Evolutionary conservation across 2,113 vertebrate genomes (phyloP).

Genomic region (Brachyhypopomus gauderio): DNA sequence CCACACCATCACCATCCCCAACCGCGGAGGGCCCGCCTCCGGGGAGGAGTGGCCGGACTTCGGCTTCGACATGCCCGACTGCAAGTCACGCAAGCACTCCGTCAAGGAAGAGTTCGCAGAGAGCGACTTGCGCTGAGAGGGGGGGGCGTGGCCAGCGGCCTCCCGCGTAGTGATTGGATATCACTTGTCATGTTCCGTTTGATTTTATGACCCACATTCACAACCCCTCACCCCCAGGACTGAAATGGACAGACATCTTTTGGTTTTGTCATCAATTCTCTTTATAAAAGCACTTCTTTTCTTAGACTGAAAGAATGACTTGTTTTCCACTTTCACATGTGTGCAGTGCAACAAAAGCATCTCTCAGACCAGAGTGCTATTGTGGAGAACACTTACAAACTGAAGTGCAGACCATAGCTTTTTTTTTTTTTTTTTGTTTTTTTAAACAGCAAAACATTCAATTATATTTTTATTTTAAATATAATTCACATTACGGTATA

Average conservation of each 20-base stretch:
- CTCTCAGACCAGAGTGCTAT: background rate
- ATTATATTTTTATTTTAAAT: background rate
- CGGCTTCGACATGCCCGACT: constrained; percentile 98
- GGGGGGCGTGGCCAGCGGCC: background rate
- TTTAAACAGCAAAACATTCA: constrained; percentile 5
- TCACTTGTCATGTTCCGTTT: background rate
- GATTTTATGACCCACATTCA: background rate
- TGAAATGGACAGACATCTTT: constrained; percentile 23
- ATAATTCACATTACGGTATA: background rate
- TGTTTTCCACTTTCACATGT: background rate
- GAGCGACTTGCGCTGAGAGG: constrained; percentile 82
- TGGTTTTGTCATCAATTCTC: constrained; percentile 7
- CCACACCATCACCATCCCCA: constrained; percentile 99
- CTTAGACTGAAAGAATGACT: background rate
- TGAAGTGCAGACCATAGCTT: background rate
- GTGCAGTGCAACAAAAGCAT: background rate
- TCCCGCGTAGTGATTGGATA: too few relatives aligned
- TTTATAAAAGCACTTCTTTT: constrained; percentile 43
- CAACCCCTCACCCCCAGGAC: background rate
- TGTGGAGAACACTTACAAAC: background rate
- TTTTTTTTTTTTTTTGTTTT: constrained; percentile 1
- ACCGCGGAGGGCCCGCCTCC: constrained; percentile 72
- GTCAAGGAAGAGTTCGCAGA: constrained; percentile 97
- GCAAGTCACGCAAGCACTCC: constrained; percentile 84
- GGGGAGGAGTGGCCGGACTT: constrained; percentile 95